Base-by-base conservation (phyloP, 2,888 invertebrate genomes). In the Heliconius cydno region DNA sequence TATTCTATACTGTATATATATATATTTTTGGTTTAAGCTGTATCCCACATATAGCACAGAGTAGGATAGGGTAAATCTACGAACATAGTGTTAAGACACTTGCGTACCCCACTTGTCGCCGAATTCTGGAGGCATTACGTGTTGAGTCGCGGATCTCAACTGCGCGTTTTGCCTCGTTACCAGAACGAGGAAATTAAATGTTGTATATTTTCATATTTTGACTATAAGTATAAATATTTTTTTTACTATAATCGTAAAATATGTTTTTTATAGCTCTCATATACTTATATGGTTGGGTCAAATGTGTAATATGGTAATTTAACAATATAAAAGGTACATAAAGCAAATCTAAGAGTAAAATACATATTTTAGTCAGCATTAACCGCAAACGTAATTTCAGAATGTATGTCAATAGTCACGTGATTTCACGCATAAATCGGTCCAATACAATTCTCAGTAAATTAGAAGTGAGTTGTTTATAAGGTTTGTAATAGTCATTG, bases 391-490 rank as follows among this genome's bases (percentile, higher is more conserved):
- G 15, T 15, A 6, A 65, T 19, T 65, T 65, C 28, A 30, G 7
- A 65, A 65, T 65, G 15, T 65, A 30, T 65, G 65, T 65, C 65
- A 65, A 65, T 65, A 65, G 65, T 65, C 28, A 15, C 15, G 65
- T 28, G 65, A 65, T 25, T 57, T 57, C 28, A 15, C 28, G 65
- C 25, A 28, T 65, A 65, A 28, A 65, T 63, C 63, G 25, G 5
- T 13, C 10, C 25, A 63, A 12, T 25, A 63, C 63, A 13, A 63
- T 63, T 13, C 28, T 13, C 65, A 28, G 28, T 28, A 65, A 65
- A 28, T 65, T 6, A 13, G 6, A 65, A 65, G 6, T 28, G 25
- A 25, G n/a, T 63, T 63, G 28, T 28, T 13, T 65, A 63, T 65
- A 0, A 65, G 4, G 25, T 25, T 25, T 25, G 13, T 25, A 63